Conservation (phyloP, 2,113 vertebrate genomes). For the Alectura lathami region DNA sequence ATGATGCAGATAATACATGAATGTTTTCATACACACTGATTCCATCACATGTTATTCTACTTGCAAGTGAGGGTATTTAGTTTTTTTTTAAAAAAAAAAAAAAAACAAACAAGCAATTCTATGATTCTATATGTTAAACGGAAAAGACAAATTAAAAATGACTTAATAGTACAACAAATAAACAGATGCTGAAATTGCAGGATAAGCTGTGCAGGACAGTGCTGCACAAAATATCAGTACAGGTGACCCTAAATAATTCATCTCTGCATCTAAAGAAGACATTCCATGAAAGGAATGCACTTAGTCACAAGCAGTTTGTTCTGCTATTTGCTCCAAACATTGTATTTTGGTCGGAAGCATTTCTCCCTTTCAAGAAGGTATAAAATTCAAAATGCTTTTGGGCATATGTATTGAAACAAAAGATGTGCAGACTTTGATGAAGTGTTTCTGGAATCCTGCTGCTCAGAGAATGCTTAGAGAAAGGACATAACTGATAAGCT, state of each 20-base stretch:
- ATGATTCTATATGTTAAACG: neutral
- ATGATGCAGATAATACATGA: rapidly evolving
- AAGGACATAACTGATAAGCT: neutral
- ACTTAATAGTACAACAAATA: neutral
- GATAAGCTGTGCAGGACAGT: neutral
- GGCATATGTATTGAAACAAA: neutral
- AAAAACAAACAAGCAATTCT: neutral
- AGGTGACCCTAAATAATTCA: neutral
- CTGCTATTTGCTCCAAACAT: neutral
- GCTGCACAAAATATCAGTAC: neutral
- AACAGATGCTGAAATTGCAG: neutral
- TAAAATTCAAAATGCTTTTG: neutral
- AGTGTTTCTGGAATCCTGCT: neutral
- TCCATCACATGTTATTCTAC: neutral
- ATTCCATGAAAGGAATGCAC: neutral
- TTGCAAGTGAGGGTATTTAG: neutral
- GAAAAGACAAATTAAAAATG: neutral
- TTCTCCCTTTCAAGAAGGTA: neutral
- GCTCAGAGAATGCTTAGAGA: neutral
- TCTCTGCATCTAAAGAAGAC: neutral
- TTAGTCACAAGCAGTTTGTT: neutral
- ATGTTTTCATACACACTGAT: neutral
- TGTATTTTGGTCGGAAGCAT: neutral
- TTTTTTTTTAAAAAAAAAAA: neutral
- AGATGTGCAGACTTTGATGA: neutral